These are phyloP conservation scores for Pluvianellus socialis DNA, from an alignment of 2,113 vertebrate species.

Conservation along the genomic window DNA sequence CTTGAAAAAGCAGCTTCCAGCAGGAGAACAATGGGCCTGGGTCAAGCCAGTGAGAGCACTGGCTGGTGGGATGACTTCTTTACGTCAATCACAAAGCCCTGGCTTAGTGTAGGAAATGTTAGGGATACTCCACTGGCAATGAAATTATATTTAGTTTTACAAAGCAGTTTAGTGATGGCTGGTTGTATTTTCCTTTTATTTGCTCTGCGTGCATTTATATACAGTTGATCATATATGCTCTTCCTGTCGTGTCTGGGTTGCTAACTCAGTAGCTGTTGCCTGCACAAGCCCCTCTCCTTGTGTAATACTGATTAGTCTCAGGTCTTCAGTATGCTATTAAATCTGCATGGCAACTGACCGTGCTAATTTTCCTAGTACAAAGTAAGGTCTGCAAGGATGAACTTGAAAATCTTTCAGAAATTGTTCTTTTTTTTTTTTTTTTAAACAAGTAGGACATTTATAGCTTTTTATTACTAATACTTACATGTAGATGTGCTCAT, in stretches of 20 bases:
- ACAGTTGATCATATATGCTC: not conserved
- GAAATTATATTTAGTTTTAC: not conserved
- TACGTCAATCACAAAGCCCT: not conserved
- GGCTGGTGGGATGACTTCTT: not conserved
- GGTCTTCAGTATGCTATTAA: not conserved
- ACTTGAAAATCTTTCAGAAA: not conserved
- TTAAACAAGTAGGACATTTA: not conserved
- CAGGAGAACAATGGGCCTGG: not conserved
- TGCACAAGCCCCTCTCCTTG: not conserved
- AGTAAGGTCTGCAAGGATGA: not conserved
- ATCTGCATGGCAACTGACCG: not conserved
- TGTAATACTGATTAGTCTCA: not conserved
- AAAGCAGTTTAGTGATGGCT: not conserved
- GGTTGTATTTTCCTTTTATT: not conserved
- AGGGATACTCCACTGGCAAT: not conserved
- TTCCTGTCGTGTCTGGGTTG: not conserved
- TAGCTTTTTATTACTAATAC: not conserved
- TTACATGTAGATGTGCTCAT: not conserved
- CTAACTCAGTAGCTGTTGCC: not conserved
- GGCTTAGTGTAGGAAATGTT: not conserved
- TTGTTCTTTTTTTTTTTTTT: not conserved
- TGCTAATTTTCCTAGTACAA: not conserved
- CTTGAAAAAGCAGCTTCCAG: not conserved
- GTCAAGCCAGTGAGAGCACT: not conserved
- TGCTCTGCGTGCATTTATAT: not conserved